phyloP scores from a whole-genome alignment of 2,888 invertebrate species.

The Phengaris arion region DNA sequence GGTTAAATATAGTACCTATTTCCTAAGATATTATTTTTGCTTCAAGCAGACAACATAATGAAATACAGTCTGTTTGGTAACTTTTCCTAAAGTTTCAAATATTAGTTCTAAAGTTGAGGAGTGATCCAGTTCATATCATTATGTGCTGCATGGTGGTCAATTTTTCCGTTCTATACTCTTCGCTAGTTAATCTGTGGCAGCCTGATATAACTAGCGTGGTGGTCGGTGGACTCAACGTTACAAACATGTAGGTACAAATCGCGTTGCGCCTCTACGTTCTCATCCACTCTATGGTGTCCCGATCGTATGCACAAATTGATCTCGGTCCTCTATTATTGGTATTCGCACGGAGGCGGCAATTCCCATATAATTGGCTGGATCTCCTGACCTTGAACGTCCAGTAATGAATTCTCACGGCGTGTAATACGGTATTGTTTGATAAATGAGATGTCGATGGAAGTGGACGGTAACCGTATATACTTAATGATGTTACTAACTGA shows the following conservation, averaged over 20 bases:
- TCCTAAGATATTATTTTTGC: no score
- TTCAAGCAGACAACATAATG: no score
- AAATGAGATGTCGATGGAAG: slow-evolving; percentile 6
- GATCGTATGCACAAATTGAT: slow-evolving; percentile 58
- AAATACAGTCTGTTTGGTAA: no score
- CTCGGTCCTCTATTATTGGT: slow-evolving; percentile 58
- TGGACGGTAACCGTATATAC: background rate
- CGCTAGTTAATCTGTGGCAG: no score
- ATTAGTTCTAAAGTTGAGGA: no score
- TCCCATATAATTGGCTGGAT: slow-evolving; percentile 58
- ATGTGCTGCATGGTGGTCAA: no score
- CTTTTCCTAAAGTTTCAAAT: no score
- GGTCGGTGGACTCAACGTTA: background rate
- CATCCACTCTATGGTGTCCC: slow-evolving; percentile 47
- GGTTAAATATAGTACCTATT: no score
- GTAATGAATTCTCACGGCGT: slow-evolving; percentile 20
- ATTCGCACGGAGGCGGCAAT: slow-evolving; percentile 62
- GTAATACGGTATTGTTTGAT: slow-evolving; percentile 12
- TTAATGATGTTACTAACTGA: no score
- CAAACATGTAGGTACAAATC: background rate
- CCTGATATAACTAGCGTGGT: no score
- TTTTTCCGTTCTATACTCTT: no score
- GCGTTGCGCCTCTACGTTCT: slow-evolving; percentile 25
- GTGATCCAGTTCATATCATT: no score
- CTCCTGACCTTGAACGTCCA: slow-evolving; percentile 32